phyloP scores from a whole-genome alignment of 2,797 vertebrate genomes.

The Sciurus vulgaris region DNA sequence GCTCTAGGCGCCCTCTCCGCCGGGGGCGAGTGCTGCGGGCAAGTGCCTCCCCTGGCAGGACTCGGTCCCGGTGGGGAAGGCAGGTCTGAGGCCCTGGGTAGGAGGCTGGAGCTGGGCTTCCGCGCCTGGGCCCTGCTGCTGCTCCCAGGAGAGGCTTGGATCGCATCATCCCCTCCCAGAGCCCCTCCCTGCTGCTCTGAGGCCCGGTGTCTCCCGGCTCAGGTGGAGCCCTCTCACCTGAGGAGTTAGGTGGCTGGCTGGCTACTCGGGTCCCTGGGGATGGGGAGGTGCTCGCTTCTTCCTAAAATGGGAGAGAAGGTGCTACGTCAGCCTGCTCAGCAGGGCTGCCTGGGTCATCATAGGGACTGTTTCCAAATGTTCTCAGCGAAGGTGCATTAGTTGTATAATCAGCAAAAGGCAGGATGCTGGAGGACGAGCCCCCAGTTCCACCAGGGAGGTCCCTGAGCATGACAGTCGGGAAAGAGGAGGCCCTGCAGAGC shows the following conservation, averaged over 20 bases:
- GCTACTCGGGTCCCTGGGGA: slow-evolving; percentile 92
- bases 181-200: too few relatives aligned
- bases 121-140: not conserved
- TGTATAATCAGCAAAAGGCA: not conserved
- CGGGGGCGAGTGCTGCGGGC: not conserved
- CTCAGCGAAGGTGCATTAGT: accelerated
- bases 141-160: accelerated
- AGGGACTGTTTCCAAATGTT: not conserved
- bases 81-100: too few relatives aligned
- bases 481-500: too few relatives aligned
- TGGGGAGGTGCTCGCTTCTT: slow-evolving; percentile 93
- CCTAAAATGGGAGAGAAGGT: slow-evolving; percentile 87
- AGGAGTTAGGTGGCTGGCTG: slow-evolving; percentile 94
- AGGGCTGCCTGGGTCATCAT: not conserved
- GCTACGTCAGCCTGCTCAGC: not conserved
- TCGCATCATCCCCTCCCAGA: accelerated
- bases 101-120: not conserved
- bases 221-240: slow-evolving; percentile 86
- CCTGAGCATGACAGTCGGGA: accelerated
- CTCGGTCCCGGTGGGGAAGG: too few relatives aligned
- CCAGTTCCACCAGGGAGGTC: accelerated
- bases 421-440: too few relatives aligned
- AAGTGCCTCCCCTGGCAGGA: too few relatives aligned
- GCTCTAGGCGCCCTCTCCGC: not conserved
- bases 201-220: accelerated